Conservation (phyloP, 2,797 vertebrate species). For the Spatula clypeata region DNA sequence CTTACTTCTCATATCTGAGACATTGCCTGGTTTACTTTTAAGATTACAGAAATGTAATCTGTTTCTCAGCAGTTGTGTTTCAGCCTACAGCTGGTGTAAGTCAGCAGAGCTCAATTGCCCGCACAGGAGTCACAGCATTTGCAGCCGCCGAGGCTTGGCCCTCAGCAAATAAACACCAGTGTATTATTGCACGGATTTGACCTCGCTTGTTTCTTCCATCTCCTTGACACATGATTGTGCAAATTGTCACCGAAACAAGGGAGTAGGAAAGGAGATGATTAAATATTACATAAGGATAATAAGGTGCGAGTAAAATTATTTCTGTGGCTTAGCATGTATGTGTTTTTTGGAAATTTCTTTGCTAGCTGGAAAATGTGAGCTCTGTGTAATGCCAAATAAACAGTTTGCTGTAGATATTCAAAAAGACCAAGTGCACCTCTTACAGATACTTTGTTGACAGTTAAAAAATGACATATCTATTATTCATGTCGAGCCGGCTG, state of each 20-base stretch:
- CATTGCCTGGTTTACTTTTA: neutral
- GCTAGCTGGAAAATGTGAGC: conserved; percentile 23
- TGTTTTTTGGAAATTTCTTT: neutral
- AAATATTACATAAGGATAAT: conserved; percentile 64
- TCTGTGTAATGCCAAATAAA: conserved; percentile 47
- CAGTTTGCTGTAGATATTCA: conserved; percentile 54
- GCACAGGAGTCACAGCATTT: neutral
- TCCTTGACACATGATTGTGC: conserved; percentile 53
- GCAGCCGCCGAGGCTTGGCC: neutral
- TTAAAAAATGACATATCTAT: conserved; percentile 78
- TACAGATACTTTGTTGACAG: conserved; percentile 74
- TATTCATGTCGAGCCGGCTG: conserved; percentile 71
- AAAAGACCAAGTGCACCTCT: conserved; percentile 52
- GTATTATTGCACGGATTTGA: neutral
- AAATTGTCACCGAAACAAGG: conserved; percentile 31
- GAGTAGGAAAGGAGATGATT: conserved; percentile 34
- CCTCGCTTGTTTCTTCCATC: conserved; percentile 4
- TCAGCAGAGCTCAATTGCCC: neutral
- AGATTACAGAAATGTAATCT: neutral
- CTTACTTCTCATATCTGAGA: neutral
- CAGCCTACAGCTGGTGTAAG: conserved; percentile 14
- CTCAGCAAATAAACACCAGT: conserved; percentile 5
- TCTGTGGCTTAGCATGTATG: neutral
- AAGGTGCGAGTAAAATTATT: conserved; percentile 20
- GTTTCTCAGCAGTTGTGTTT: neutral